Evolutionary conservation across 2,888 invertebrate species (phyloP), one percentile per base, ranked within the genome.

Genomic region (Acrobasis suavella): DNA sequence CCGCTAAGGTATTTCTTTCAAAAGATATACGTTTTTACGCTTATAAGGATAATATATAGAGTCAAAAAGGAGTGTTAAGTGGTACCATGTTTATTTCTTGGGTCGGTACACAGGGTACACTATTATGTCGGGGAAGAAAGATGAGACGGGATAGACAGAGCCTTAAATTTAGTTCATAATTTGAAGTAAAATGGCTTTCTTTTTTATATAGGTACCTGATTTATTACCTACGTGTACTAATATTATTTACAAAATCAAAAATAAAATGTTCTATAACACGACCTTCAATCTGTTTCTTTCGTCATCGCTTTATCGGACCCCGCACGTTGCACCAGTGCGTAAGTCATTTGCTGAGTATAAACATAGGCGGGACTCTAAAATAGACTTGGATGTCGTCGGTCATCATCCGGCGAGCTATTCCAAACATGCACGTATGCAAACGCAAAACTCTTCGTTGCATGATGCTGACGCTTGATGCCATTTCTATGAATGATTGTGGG

Each of bases 371-470:
- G 37, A 8, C 42, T 22, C 56, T 56, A n/a, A 56, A 56, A 56
- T 56, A 56, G 56, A 42, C 56, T 16, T 42, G 52, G 54, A 52
- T 38, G 54, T 15, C 54, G 56, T 17, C 56, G 56, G 56, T 56
- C 56, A 42, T 56, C 46, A 56, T 56, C 56, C 56, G 56, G 46
- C 14, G 56, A 7, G 42, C 56, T 56, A 56, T 56, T 17, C 56
- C 56, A 56, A 42, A 56, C 56, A 22, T 14, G 56, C 56, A n/a
- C 56, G 55, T 38, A 55, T 39, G 39, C 15, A 17, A 55, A 55
- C 16, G 16, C 9, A 17, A 55, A n/a, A 55, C 55, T 39, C 46
- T 46, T 22, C 3, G 12, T 46, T 46, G 42, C 12, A 14, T 14
- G 14, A 56, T 17, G 16, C 9, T 55, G 38, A 38, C 38, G 9